phyloP scores from a whole-genome alignment of 2,113 vertebrate genomes.

The Thalassoma bifasciatum region DNA sequence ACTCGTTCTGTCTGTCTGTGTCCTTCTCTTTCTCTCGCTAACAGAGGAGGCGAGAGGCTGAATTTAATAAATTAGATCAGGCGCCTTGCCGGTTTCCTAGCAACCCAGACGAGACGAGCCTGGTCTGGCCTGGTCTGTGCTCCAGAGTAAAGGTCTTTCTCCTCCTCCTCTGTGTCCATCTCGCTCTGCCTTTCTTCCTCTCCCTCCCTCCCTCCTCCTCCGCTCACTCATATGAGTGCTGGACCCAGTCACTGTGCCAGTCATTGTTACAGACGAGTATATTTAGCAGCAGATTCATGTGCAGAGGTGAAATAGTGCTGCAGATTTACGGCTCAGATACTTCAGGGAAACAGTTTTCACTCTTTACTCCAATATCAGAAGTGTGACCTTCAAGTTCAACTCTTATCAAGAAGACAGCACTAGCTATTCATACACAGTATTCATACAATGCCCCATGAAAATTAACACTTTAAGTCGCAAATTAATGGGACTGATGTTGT shows the following conservation, averaged over 20 bases:
- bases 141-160: constrained; percentile 71
- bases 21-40: too few relatives aligned
- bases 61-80: constrained; percentile 85
- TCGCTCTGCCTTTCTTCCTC: constrained; percentile 25
- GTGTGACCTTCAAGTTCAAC: too few relatives aligned
- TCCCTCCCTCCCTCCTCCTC: constrained; percentile 12
- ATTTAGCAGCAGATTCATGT: constrained; percentile 35
- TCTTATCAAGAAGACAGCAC: background rate
- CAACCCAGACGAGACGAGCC: constrained; percentile 78
- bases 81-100: constrained; percentile 82
- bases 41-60: constrained; percentile 68
- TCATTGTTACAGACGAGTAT: constrained; percentile 21
- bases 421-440: background rate
- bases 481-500: too few relatives aligned
- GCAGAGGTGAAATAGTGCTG: constrained; percentile 5
- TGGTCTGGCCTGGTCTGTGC: constrained; percentile 75
- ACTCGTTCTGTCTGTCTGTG: too few relatives aligned
- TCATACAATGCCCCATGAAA: too few relatives aligned
- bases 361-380: background rate
- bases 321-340: constrained; percentile 4
- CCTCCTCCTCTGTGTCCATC: constrained; percentile 33
- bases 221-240: constrained; percentile 34
- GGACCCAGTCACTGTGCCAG: constrained; percentile 26
- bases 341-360: background rate
- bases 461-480: too few relatives aligned